Conservation (phyloP, 2,888 invertebrate genomes). For the Tetranychus truncatus region DNA sequence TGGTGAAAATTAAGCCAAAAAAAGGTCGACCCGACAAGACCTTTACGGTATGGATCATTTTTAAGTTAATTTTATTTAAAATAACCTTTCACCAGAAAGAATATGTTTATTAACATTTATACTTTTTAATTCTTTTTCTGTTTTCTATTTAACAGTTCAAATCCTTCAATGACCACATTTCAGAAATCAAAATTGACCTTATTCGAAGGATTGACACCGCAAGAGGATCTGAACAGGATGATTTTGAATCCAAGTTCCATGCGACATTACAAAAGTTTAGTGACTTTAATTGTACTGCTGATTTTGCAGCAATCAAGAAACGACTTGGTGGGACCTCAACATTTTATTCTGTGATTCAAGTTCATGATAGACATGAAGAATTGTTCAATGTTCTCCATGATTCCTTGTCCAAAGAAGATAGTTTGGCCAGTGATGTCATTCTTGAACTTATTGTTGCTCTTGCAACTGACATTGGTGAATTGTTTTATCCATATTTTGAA, state of each 20-base stretch:
- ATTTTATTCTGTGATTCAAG: slow-evolving; percentile 57
- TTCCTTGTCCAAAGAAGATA: slow-evolving; percentile 21
- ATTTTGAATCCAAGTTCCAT: slow-evolving; percentile 55
- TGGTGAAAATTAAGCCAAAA: background rate
- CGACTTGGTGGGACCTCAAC: slow-evolving; percentile 46
- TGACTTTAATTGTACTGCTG: slow-evolving; percentile 63
- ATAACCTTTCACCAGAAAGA: background rate
- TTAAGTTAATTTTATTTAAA: background rate
- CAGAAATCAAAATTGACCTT: slow-evolving; percentile 50
- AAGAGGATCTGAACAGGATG: slow-evolving; percentile 40
- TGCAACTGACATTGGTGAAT: slow-evolving; percentile 66
- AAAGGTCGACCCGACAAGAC: background rate
- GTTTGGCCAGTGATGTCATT: slow-evolving; percentile 24
- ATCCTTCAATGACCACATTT: slow-evolving; percentile 67
- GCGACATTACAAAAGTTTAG: slow-evolving; percentile 72
- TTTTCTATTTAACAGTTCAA: slow-evolving; percentile 39
- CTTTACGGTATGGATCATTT: background rate
- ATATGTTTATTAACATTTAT: background rate
- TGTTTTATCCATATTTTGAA: slow-evolving; percentile 70
- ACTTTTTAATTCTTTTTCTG: background rate
- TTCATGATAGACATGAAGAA: slow-evolving; percentile 52
- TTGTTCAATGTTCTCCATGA: slow-evolving; percentile 40
- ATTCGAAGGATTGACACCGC: background rate
- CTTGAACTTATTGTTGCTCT: slow-evolving; percentile 51
- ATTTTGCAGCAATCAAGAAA: slow-evolving; percentile 53